Evolutionary conservation across 2,888 invertebrate species (phyloP), one percentile per base, ranked within the genome.

Genomic region (Amblyjoppa fuscipennis): DNA sequence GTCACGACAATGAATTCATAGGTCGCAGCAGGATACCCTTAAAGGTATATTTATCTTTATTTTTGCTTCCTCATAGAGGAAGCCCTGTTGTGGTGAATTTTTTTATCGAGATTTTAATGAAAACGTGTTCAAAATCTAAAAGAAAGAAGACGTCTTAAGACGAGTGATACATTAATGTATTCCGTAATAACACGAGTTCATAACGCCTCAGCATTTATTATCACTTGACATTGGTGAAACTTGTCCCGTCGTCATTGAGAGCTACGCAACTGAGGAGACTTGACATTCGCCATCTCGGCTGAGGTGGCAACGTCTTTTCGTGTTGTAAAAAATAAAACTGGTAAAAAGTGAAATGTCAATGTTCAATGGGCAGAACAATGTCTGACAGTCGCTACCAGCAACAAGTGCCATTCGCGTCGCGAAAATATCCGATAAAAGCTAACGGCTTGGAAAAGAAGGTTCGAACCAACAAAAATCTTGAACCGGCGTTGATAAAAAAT

Each of bases 1-100:
- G 97, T 95, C 98, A 97, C 94, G 97, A 99, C 89, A 99, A 99
- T 93, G 99, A 99, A 94, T 96, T 99, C 81, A 97, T 99, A 84
- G 99, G 99, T 0, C 97, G 97, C 84, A 96, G 98, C 64, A 96
- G 96, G 92, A 96, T 99, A 91, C 96, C 97, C 16, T 95, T 99
- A 4, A 98, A 97, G 95, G 98, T 98, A 95, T 38, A 59, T 70
- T 59, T 28, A 41, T 3, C 11, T 41, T 41, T 11, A 41, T 2
- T 41, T 11, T 41, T 41, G 41, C 11, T 41, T 41, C 11, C 11
- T 11, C 9, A 3, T 9, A 34, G 6, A 34, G 34, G 34, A 34
- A 34, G 34, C 34, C 6, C 6, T 34, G 34, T 34, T 34, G 6
- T 34, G 7, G 34, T 6, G 28, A 7, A 34, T 20, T 20, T 20